phyloP scores from a whole-genome alignment of 2,797 vertebrate genomes.

The Leptatherina wallacei region DNA sequence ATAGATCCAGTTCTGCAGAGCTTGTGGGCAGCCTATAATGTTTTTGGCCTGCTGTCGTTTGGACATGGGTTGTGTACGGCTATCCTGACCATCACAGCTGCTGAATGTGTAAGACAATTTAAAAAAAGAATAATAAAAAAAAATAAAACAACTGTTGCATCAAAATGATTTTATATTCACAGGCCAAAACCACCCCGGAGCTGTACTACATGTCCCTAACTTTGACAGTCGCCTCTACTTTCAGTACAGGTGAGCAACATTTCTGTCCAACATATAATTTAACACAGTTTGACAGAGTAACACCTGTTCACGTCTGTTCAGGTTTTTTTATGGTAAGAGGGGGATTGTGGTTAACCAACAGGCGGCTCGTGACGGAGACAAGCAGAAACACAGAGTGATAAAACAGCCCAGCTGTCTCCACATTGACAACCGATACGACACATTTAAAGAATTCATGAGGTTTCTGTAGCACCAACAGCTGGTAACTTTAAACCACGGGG shows the following conservation, averaged over 20 bases:
- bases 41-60: slow-evolving; percentile 84
- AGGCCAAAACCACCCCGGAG: slow-evolving; percentile 83
- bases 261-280: neutral
- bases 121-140: neutral
- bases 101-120: slow-evolving; percentile 81
- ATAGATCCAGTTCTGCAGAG: slow-evolving; percentile 78
- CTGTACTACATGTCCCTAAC: slow-evolving; percentile 80
- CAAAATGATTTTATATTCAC: slow-evolving; percentile 5
- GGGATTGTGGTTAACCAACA: slow-evolving; percentile 70
- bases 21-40: slow-evolving; percentile 71
- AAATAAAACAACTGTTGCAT: neutral
- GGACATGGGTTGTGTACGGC: slow-evolving; percentile 79
- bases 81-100: slow-evolving; percentile 80
- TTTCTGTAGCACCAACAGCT: slow-evolving; percentile 55
- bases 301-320: slow-evolving; percentile 60
- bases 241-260: slow-evolving; percentile 77
- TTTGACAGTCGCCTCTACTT: slow-evolving; percentile 68
- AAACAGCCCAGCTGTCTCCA: slow-evolving; percentile 64
- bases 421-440: slow-evolving; percentile 52
- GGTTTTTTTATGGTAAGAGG: slow-evolving; percentile 77
- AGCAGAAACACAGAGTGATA: slow-evolving; percentile 60
- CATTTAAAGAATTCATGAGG: slow-evolving; percentile 78
- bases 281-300: slow-evolving; percentile 13
- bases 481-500: slow-evolving; percentile 64
- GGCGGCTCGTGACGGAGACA: slow-evolving; percentile 36